Base-by-base conservation (phyloP, 2,888 invertebrate species). In the Pyrochroa serraticornis region DNA sequence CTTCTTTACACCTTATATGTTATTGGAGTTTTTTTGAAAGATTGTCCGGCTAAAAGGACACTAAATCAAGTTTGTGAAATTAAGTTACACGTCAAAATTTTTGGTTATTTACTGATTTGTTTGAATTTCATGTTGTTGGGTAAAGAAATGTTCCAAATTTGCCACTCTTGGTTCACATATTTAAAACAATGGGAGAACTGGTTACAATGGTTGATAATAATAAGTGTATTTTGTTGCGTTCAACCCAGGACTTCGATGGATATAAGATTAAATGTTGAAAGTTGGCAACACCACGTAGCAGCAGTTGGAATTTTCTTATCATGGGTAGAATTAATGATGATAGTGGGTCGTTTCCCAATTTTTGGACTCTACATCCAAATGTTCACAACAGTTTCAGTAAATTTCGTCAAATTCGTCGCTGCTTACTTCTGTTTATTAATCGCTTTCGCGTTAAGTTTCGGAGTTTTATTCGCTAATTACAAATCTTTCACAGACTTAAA, bases 321-420 rank as follows among this genome's bases (percentile, higher is more conserved):
- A 35, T 93, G 93, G 93, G 76, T 92, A 6, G 92, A 93, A 73
- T 79, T 92, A 9, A 91, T 93, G 91, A 89, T 92, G 85, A 85
- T 93, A 22, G 88, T 93, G 9, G 93, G 92, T 13, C 82, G 93
- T 52, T 93, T 93, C 77, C 93, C 93, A 33, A 89, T 90, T 65
- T 93, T 93, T 68, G 93, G 93, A 0, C 81, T 93, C 1, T 93
- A 93, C 73, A 89, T 93, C 13, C 92, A 93, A 79, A 93, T 93
- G 92, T 92, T 93, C 75, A 91, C 91, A 1, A 90, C 89, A 70
- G 91, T 93, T 51, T 87, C 92, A 1, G 83, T 91, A 0, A 93
- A 93, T 73, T 93, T 93, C 75, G 86, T 87, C 9, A 91, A 91
- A 71, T 92, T 93, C 72, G 81, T 93, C 1, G 77, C 90, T 58